Base-by-base conservation (phyloP, 2,113 vertebrate genomes). In the Etia nguti region DNA sequence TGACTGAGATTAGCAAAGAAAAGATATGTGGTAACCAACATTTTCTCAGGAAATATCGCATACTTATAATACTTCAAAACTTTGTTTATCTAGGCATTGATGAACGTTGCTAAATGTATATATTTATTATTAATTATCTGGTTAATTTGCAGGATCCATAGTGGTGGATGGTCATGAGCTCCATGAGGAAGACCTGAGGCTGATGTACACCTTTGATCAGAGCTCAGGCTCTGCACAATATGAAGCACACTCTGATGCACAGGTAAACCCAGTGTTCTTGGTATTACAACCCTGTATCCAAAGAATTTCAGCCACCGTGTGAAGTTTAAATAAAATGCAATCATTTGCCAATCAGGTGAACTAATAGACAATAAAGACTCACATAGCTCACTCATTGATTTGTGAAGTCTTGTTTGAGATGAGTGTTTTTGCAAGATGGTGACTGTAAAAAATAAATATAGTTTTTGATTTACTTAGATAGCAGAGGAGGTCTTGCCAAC, bases 231-330 rank as follows among this genome's bases (percentile, higher is more conserved):
- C 96, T 31, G 48, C 95, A 0, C 98, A 98, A 48, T 99, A 97
- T 10, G 99, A 99, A 94, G 97, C 98, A 1, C 98, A 99, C 93
- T 99, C 98, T 0, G 98, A 99, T 82, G 93, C 97, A 55, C 98
- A 99, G 98, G 99, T 99, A 96, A 81, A 31, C 20, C 13, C 24
- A 15, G 18, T 31, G 26, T 26, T 57, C 29, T 79, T 52, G 10
- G 70, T 50, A 50, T 20, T 50, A 77, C 43, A 50, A 20, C 26
- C 43, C 26, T 50, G 46, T 73, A 26, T 31, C 26, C 43, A 50
- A 77, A 31, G 24, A 31, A 50, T 48, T 20, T 31, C 18, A 16
- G 43, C 16, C 43, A 50, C 43, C 5, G 3, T 31, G 70, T 50
- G 10, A 75, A 31, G 16, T 1, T 75, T 18, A 75, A 29, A 75